A percentile compares a stretch with the other conserved stretches of the same genome.
Conservation (phyloP, 1,140 invertebrate genomes). For the Zaprionus nigranus region DNA sequence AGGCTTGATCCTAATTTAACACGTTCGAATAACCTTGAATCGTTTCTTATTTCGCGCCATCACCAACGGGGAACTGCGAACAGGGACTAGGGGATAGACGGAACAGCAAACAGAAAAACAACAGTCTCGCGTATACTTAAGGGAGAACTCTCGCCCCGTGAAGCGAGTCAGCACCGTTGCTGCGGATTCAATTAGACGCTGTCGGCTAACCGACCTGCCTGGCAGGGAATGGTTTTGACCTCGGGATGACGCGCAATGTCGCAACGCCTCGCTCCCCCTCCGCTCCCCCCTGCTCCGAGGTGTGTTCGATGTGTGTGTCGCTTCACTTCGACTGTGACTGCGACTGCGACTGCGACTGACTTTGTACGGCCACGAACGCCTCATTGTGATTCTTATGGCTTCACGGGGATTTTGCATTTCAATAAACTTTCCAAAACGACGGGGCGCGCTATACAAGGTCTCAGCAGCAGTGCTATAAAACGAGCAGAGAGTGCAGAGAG, state of each 20-base stretch:
- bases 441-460: slow-evolving; percentile 37
- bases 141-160: slow-evolving; percentile 33
- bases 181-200: slow-evolving; percentile 73
- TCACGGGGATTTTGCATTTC: slow-evolving; percentile 77
- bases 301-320: slow-evolving; percentile 23
- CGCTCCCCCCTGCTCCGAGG: slow-evolving; percentile 20
- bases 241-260: slow-evolving; percentile 47
- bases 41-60: slow-evolving; percentile 81
- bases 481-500: background rate
- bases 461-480: slow-evolving; percentile 16
- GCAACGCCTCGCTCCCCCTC: slow-evolving; percentile 28
- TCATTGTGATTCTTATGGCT: slow-evolving; percentile 77
- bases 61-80: slow-evolving; percentile 35
- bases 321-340: background rate
- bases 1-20: slow-evolving; percentile 79
- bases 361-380: slow-evolving; percentile 31
- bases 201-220: slow-evolving; percentile 48
- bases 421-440: slow-evolving; percentile 48
- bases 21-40: slow-evolving; percentile 82
- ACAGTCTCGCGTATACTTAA: slow-evolving; percentile 26
- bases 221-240: slow-evolving; percentile 63
- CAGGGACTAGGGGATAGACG: no score
- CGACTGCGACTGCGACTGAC: slow-evolving; percentile 39
- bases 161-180: slow-evolving; percentile 7
- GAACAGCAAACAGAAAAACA: slow-evolving; percentile 28